A percentile compares a stretch with the other conserved stretches of the same genome.
phyloP scores from a whole-genome alignment of 2,888 invertebrate genomes.

The Agrotis exclamationis region DNA sequence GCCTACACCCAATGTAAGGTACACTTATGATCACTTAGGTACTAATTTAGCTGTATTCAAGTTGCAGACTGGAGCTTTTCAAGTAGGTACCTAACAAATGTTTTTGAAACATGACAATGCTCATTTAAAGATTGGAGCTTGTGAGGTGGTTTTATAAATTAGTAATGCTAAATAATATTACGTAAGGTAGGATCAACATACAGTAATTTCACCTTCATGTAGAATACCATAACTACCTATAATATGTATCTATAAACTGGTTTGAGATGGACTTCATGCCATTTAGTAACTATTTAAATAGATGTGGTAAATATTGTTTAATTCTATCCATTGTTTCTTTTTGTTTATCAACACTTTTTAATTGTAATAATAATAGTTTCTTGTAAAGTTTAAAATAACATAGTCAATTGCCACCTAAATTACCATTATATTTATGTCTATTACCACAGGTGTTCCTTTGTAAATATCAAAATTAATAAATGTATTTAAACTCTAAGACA shows the following conservation, averaged over 20 bases:
- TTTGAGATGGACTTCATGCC: constrained; percentile 14
- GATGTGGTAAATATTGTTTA: constrained; percentile 18
- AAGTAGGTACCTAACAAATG: constrained; percentile 28
- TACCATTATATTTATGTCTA: constrained; percentile 33
- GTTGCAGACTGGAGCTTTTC: constrained; percentile 38
- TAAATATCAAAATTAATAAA: constrained; percentile 58
- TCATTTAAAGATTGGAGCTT: constrained; percentile 51
- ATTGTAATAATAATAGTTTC: constrained; percentile 12
- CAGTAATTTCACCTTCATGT: constrained; percentile 32
- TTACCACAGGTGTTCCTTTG: constrained; percentile 54
- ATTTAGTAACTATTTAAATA: constrained; percentile 24
- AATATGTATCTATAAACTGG: constrained; percentile 19
- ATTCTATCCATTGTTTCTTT: background rate
- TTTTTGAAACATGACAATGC: constrained; percentile 53
- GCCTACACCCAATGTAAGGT: constrained; percentile 54
- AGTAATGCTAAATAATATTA: constrained; percentile 42
- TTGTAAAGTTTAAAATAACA: constrained; percentile 27
- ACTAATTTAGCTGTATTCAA: constrained; percentile 53
- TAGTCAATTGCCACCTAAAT: constrained; percentile 55
- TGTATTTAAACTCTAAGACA: constrained; percentile 43
- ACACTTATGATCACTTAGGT: constrained; percentile 52
- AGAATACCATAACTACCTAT: constrained; percentile 32
- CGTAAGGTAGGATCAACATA: constrained; percentile 40
- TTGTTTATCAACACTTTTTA: background rate
- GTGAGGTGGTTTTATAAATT: constrained; percentile 44